Conservation (phyloP, 2,113 vertebrate genomes). For the Callorhinus ursinus region DNA sequence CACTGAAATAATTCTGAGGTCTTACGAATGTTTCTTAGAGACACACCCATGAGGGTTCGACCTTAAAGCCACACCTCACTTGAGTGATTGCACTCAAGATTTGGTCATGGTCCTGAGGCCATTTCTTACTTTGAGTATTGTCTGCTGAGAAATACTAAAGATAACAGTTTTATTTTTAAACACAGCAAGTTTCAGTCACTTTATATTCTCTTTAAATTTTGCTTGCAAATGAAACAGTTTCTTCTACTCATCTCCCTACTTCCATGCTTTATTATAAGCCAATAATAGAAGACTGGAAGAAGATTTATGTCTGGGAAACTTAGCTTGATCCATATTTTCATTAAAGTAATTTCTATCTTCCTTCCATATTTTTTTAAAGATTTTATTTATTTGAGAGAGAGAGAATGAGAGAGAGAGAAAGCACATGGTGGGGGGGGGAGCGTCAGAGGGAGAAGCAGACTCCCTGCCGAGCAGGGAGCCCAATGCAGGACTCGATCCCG, state of each 20-base stretch:
- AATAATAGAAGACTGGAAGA: background rate
- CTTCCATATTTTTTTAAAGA: too few relatives aligned
- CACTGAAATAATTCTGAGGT: background rate
- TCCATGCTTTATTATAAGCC: background rate
- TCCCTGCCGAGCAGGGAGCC: too few relatives aligned
- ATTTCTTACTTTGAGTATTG: background rate
- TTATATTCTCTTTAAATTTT: background rate
- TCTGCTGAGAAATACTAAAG: background rate
- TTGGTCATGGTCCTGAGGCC: background rate
- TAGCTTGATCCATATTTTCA: background rate
- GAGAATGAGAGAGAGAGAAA: too few relatives aligned
- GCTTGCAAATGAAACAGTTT: background rate
- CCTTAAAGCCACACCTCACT: background rate
- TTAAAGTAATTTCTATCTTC: background rate
- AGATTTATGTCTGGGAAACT: background rate
- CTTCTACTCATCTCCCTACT: background rate
- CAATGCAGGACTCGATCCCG: too few relatives aligned
- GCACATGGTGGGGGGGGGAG: too few relatives aligned
- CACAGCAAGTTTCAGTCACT: background rate
- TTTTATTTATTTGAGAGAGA: too few relatives aligned
- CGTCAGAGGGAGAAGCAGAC: too few relatives aligned
- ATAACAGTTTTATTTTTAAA: background rate
- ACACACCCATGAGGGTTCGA: background rate
- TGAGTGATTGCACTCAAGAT: background rate
- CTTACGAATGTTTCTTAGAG: background rate